Evolutionary conservation across 2,797 vertebrate genomes (phyloP).

Genomic region (Phoebastria nigripes): DNA sequence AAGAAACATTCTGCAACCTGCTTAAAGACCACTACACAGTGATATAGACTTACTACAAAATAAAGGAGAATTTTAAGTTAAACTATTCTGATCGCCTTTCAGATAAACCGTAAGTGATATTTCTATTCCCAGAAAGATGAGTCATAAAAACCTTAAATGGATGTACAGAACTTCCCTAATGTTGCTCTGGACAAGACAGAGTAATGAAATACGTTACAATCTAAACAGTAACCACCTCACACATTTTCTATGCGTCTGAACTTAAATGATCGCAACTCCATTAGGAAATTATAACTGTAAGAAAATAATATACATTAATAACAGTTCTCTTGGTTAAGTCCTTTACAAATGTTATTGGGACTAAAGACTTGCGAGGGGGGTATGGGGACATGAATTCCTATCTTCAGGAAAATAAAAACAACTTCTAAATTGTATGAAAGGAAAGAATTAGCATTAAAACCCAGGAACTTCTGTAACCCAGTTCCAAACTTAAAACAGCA

Average conservation of each 20-base stretch:
- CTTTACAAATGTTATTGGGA: not conserved
- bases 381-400: not conserved
- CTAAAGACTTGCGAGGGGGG: not conserved
- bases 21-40: not conserved
- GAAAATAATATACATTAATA: not conserved
- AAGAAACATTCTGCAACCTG: not conserved
- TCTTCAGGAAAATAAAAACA: not conserved
- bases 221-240: not conserved
- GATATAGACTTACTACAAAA: not conserved
- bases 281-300: not conserved
- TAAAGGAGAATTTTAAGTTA: not conserved
- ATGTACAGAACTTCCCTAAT: not conserved
- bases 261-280: not conserved
- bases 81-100: not conserved
- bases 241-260: not conserved
- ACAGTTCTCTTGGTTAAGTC: not conserved
- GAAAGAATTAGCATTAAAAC: not conserved
- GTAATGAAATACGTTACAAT: not conserved
- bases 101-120: not conserved
- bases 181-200: not conserved
- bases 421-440: not conserved
- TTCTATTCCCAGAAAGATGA: not conserved
- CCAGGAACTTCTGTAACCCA: not conserved
- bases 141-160: not conserved
- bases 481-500: slow-evolving; percentile 1